Percentiles rank a stretch among this genome's conserved stretches.
phyloP scores from a whole-genome alignment of 2,113 vertebrate genomes.

The Notothenia coriiceps region DNA sequence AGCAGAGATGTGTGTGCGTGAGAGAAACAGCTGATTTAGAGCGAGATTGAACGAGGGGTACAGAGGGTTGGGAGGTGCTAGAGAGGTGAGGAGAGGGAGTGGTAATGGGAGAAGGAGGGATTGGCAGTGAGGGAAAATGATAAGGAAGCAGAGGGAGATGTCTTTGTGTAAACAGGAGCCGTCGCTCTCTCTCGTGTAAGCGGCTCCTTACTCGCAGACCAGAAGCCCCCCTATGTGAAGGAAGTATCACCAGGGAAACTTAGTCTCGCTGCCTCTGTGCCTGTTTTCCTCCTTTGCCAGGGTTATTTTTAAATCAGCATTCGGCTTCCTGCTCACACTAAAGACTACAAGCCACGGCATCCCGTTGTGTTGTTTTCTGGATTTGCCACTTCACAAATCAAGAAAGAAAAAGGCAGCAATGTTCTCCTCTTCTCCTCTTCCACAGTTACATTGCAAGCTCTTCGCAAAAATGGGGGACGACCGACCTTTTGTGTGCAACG shows the following conservation, averaged over 20 bases:
- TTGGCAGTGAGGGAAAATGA: conserved; percentile 48
- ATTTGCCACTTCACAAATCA: conserved; percentile 60
- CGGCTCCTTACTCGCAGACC: conserved; percentile 76
- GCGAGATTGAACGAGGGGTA: conserved; percentile 9
- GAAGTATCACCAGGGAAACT: conserved; percentile 87
- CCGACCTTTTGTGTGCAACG: conserved; percentile 96
- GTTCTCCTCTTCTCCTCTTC: conserved; percentile 83
- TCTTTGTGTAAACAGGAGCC: conserved; percentile 70
- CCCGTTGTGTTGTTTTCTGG: conserved; percentile 72
- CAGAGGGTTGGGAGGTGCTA: conserved; percentile 46
- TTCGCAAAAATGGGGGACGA: conserved; percentile 96
- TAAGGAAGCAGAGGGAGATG: conserved; percentile 64
- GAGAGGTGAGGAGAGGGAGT: conserved; percentile 66
- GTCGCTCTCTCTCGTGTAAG: conserved; percentile 60
- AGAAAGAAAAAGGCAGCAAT: conserved; percentile 72
- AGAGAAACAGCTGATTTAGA: conserved; percentile 50
- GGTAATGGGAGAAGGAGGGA: conserved; percentile 64
- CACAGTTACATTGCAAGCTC: conserved; percentile 86
- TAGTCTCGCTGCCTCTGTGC: conserved; percentile 77
- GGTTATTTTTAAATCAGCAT: conserved; percentile 85
- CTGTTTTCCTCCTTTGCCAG: conserved; percentile 79
- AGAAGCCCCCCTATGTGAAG: conserved; percentile 78
- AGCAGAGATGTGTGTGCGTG: not conserved
- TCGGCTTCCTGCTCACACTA: conserved; percentile 79
- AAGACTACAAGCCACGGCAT: conserved; percentile 79